Conservation (phyloP, 2,113 vertebrate genomes). For the Pelmatolapia mariae region DNA sequence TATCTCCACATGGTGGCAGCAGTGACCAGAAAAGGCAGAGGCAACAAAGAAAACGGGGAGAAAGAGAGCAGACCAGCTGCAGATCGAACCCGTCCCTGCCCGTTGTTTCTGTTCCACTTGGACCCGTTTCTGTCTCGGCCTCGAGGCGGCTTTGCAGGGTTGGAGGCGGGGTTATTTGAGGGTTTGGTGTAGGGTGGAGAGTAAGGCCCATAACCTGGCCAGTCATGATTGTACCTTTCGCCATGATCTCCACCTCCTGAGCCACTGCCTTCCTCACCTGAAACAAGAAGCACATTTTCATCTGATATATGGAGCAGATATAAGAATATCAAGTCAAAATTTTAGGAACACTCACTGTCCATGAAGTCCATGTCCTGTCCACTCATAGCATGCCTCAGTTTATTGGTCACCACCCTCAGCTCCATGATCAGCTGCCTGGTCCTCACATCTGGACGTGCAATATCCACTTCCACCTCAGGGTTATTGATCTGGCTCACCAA, state of each 20-base stretch:
- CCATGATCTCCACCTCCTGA: constrained; percentile 76
- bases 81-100: constrained; percentile 47
- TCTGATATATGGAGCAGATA: background rate
- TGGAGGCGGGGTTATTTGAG: constrained; percentile 39
- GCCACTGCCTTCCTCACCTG: constrained; percentile 79
- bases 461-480: constrained; percentile 80
- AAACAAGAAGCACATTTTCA: background rate
- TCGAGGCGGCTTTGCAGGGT: constrained; percentile 59
- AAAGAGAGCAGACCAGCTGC: background rate
- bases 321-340: background rate
- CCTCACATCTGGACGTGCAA: constrained; percentile 70
- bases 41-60: constrained; percentile 26
- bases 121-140: constrained; percentile 54
- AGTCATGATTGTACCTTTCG: constrained; percentile 80
- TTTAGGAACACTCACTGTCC: constrained; percentile 67
- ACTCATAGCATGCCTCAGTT: constrained; percentile 75
- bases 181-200: constrained; percentile 57
- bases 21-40: constrained; percentile 19
- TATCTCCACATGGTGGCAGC: constrained; percentile 66
- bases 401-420: constrained; percentile 79
- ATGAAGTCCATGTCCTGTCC: constrained; percentile 80
- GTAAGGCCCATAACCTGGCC: constrained; percentile 67
- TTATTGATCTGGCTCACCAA: constrained; percentile 80
- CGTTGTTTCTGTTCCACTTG: constrained; percentile 65
- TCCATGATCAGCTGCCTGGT: constrained; percentile 80